phyloP scores from a whole-genome alignment of 2,888 invertebrate genomes.

The Ormyrus nitidulus region DNA sequence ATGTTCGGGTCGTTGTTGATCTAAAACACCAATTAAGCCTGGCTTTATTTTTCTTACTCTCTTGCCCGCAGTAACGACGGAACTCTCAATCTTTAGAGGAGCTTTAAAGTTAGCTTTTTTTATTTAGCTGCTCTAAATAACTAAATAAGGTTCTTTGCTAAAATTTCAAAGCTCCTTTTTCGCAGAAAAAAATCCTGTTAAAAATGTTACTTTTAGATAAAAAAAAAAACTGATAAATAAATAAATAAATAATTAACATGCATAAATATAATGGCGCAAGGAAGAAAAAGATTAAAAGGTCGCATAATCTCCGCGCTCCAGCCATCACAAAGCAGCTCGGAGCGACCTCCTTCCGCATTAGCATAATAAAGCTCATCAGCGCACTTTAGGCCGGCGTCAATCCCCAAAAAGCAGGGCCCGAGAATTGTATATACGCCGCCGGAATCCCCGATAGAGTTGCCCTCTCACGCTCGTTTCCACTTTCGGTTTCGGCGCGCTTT shows the following conservation, averaged over 20 bases:
- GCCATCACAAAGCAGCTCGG: no score
- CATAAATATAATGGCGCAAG: no score
- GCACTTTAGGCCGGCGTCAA: constrained; percentile 9
- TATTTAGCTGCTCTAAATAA: no score
- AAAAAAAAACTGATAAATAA: no score
- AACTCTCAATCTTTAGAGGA: neutral
- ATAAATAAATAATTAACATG: no score
- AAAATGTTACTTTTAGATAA: no score
- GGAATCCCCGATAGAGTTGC: constrained; percentile 25
- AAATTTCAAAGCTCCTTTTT: neutral
- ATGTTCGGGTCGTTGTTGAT: constrained; percentile 83
- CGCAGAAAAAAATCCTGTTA: no score
- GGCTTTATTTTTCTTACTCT: neutral
- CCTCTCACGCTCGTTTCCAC: neutral
- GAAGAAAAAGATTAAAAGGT: no score
- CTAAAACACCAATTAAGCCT: constrained; percentile 74
- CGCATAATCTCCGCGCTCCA: no score
- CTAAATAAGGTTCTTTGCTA: neutral
- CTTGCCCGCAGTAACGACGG: neutral
- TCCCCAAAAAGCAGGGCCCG: neutral
- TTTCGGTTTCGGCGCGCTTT: no score
- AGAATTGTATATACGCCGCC: neutral
- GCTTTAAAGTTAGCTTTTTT: no score
- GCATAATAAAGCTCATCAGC: constrained; percentile 40
- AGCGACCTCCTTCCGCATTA: constrained; percentile 5